Evolutionary conservation across 2,797 vertebrate species (phyloP).

Genomic region (Eulemur coronatus): DNA sequence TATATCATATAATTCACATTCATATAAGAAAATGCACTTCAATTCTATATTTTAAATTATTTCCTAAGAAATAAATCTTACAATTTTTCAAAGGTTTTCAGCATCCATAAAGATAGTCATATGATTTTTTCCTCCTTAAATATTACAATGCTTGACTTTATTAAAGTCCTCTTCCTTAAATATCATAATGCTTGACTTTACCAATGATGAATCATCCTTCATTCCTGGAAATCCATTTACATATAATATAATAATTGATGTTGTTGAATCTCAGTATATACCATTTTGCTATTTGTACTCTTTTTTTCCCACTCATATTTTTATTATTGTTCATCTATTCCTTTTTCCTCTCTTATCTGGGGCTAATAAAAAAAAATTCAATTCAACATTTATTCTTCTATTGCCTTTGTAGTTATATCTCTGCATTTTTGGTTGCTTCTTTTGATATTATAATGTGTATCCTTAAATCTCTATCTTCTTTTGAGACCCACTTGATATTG

Average conservation of each 20-base stretch:
- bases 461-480: neutral
- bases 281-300: neutral
- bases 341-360: neutral
- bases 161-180: neutral
- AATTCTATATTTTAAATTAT: neutral
- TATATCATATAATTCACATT: neutral
- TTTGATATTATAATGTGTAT: neutral
- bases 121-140: neutral
- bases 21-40: neutral
- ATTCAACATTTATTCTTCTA: neutral
- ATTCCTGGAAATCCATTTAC: neutral
- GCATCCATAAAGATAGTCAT: neutral
- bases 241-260: neutral
- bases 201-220: neutral
- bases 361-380: neutral
- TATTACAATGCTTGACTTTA: neutral
- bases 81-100: neutral
- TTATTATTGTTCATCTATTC: neutral
- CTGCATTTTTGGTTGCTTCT: neutral
- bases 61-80: neutral
- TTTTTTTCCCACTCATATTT: neutral
- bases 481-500: neutral
- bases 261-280: neutral
- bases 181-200: neutral
- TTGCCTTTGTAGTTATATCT: neutral